Evolutionary conservation across 2,888 invertebrate genomes (phyloP).

Genomic region (Stenchaetothrips biformis): DNA sequence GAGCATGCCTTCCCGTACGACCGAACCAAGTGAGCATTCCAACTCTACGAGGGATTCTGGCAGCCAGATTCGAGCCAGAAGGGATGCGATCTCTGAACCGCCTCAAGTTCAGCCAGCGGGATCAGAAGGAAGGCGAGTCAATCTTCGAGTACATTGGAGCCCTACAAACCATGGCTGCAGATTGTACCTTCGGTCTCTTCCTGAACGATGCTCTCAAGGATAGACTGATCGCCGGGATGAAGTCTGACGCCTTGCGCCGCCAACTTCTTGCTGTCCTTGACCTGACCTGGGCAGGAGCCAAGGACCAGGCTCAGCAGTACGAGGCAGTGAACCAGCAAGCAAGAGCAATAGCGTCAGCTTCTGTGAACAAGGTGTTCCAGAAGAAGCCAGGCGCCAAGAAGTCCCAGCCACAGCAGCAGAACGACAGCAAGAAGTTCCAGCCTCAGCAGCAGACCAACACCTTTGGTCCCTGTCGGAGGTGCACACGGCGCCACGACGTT

Average conservation of each 20-base stretch:
- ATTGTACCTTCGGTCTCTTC: conserved; percentile 32
- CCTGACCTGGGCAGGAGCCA: background rate
- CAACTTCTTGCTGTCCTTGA: background rate
- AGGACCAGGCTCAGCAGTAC: background rate
- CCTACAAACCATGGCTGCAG: conserved; percentile 29
- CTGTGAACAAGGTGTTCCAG: too few species aligned
- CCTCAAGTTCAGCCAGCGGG: background rate
- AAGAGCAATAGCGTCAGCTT: background rate
- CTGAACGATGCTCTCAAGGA: conserved; percentile 33
- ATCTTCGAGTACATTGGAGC: conserved; percentile 31
- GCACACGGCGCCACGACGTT: too few species aligned
- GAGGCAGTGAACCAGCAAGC: background rate
- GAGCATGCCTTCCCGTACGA: background rate
- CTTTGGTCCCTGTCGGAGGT: too few species aligned
- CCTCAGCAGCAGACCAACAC: too few species aligned
- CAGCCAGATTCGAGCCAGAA: background rate
- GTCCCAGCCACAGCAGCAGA: too few species aligned
- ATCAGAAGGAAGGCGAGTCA: background rate
- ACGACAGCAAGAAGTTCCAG: too few species aligned
- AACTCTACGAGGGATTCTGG: background rate
- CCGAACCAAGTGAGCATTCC: background rate
- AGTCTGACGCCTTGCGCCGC: background rate
- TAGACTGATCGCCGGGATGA: conserved; percentile 10
- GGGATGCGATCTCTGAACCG: background rate
- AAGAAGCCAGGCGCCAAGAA: too few species aligned